Evolutionary conservation across 2,888 invertebrate species (phyloP), one percentile per base, ranked within the genome.

Genomic region (Dolichomitus sp.): DNA sequence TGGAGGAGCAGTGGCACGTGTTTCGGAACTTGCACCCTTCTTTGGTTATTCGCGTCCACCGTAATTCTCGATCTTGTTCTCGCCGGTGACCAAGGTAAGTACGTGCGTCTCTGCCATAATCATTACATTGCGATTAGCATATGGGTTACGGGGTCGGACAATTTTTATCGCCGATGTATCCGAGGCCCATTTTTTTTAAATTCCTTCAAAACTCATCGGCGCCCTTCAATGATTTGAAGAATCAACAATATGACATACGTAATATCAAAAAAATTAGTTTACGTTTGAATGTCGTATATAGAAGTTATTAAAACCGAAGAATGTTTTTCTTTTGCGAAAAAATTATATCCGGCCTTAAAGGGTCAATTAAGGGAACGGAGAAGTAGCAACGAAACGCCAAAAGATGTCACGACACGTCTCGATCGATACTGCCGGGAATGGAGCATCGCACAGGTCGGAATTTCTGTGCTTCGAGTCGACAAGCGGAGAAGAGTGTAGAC

Each of bases 11-110:
- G 54, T 11, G 14, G 54, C 70, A 72, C 57, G 57, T 57, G 70
- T 42, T 30, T 57, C 70, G 57, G 57, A 12, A 57, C 42, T 40
- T 57, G 42, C 61, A 17, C 48, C 23, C 19, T 59, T 19, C n/a
- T 73, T 23, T 73, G 73, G 59, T 23, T 74, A 23, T 54, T 74
- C 59, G 81, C 72, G 11, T 66, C 52, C 4, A 37, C 66, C 30
- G 63, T 70, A 14, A 27, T 76, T 57, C 52, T 86, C 84, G 79
- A 84, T 79, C 76, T 86, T 81, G 89, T 87, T 84, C 84, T 87
- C 66, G 92, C 91, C 68, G 91, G 91, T 50, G 88, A 90, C 80
- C 90, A 88, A 90, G 91, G 91, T 91, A 88, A 90, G 9, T 37
- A 23, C 23, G 23, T 2, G 6, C 50, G 33, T 63, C 37, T 48